Evolutionary conservation across 53 echinoderm and acorn worm species (phyloP).

Genomic region (Luidia sarsii): DNA sequence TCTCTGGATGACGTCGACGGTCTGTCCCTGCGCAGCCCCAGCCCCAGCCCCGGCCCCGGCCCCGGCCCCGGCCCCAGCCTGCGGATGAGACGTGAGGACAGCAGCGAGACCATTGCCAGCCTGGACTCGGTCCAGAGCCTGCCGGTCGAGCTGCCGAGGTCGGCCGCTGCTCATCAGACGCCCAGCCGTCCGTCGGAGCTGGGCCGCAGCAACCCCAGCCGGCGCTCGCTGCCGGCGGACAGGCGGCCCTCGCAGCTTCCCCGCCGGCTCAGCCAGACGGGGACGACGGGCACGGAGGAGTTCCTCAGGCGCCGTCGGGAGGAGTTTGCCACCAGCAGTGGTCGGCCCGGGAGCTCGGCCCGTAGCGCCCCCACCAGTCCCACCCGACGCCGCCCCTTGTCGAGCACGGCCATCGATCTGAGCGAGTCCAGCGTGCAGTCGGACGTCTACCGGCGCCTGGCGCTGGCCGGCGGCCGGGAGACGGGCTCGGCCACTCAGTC

Average conservation of each 20-base stretch:
- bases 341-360: background rate
- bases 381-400: constrained; percentile 53
- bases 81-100: constrained; percentile 36
- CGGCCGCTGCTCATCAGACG: background rate
- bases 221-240: constrained; percentile 19
- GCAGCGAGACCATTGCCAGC: constrained; percentile 30
- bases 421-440: constrained; percentile 48
- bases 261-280: constrained; percentile 27
- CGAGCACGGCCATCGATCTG: constrained; percentile 21
- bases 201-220: constrained; percentile 2
- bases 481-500: constrained; percentile 15
- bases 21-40: constrained; percentile 21
- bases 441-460: constrained; percentile 55
- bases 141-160: constrained; percentile 7
- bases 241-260: constrained; percentile 63
- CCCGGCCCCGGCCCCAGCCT: constrained; percentile 15
- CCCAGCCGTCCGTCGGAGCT: background rate
- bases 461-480: constrained; percentile 48
- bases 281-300: constrained; percentile 66
- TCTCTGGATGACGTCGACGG: constrained; percentile 26
- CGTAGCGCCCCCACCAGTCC: constrained; percentile 90
- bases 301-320: constrained; percentile 58
- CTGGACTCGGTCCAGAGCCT: constrained; percentile 40
- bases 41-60: too few species aligned
- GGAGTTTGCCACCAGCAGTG: background rate